Conservation (phyloP, 2,888 invertebrate species). For the Stenolophus ochropezus region DNA sequence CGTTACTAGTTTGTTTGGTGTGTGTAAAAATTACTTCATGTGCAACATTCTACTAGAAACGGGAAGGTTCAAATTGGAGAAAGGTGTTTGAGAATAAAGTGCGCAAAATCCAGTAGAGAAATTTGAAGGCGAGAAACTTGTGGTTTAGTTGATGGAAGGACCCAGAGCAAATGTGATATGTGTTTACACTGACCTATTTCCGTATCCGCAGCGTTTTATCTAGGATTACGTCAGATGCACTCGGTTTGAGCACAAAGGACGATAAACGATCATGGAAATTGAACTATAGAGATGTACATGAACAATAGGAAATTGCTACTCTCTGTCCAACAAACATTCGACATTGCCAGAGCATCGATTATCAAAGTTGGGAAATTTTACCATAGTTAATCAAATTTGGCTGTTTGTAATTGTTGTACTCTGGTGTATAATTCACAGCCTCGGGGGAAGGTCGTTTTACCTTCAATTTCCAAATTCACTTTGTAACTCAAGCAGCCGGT, state of each 20-base stretch:
- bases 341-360: constrained; percentile 4
- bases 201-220: constrained; percentile 10
- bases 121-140: no score
- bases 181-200: constrained; percentile 32
- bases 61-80: no score
- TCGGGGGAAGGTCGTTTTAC: no score
- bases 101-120: no score
- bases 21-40: no score
- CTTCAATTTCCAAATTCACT: no score
- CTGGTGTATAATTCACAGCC: no score
- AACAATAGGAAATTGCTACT: constrained; percentile 39
- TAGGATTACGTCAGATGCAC: constrained; percentile 30
- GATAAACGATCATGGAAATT: constrained; percentile 35
- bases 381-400: constrained; percentile 25
- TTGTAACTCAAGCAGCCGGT: no score
- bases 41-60: no score
- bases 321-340: constrained; percentile 29
- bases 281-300: constrained; percentile 29
- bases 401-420: constrained; percentile 9
- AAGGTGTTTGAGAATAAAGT: no score
- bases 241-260: constrained; percentile 19
- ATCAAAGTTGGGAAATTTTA: constrained; percentile 29
- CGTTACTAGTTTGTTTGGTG: no score
- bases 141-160: neutral
- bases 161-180: neutral